Evolutionary conservation across 2,113 vertebrate genomes (phyloP), one percentile per base, ranked within the genome.

Genomic region (Chionomys nivalis): DNA sequence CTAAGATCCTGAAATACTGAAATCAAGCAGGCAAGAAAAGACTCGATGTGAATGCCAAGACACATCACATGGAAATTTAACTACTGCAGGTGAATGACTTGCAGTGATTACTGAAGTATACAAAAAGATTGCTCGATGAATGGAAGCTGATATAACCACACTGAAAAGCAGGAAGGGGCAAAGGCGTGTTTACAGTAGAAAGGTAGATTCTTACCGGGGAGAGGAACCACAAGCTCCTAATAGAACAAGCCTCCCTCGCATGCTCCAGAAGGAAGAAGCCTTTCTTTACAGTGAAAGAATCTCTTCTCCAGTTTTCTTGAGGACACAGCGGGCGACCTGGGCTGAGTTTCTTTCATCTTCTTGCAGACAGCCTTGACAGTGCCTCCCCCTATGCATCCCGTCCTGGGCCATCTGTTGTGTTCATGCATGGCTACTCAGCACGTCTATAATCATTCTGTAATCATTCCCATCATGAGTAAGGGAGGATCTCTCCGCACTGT

Each of bases 111-210:
- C 14, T 4, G 16, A 11, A 2, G 61, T 28, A 1, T 13, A 52
- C 42, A 21, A 89, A 9, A 0, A 10, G 39, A 49, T 11, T 12
- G 26, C 4, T 16, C 33, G 24, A 36, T 55, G 72, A 42, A 79
- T 70, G 16, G 44, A 70, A 70, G 55, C 21, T 79, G 42, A 93
- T 5, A 39, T 4, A 33, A 33, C 1, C 7, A 5, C 44, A 61
- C 11, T 55, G 31, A 31, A 72, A 65, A 39, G n/a, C 0, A 1
- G 7, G 24, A 17, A 26, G 17, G 1, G 12, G 14, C 6, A 26
- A 44, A 77, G 47, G 42, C 5, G 3, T 19, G 19, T 44, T 42
- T 90, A 14, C 19, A 66, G 39, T 23, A 42, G 3, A 72, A 31
- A 87, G 55, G 21, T 36, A 31, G 72, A 49, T 23, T 75, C 12